Evolutionary conservation across 2,797 vertebrate species (phyloP).

Genomic region (Megaceryle alcyon): DNA sequence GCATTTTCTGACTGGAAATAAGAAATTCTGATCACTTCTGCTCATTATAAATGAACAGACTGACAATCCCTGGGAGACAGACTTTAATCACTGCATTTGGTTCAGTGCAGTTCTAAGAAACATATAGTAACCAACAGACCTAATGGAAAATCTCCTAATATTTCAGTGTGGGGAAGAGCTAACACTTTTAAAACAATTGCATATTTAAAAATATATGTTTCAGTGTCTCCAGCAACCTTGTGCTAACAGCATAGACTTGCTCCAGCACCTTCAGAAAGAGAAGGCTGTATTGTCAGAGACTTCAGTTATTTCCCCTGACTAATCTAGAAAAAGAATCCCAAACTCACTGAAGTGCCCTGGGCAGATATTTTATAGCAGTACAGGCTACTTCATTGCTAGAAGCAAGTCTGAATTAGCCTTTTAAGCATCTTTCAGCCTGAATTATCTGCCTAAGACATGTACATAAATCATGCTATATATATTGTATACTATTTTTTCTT

Average conservation of each 20-base stretch:
- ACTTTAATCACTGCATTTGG: neutral
- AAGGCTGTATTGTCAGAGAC: constrained; percentile 55
- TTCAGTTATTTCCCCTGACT: constrained; percentile 58
- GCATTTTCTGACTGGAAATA: neutral
- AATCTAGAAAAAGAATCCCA: constrained; percentile 68
- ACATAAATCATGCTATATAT: constrained; percentile 59
- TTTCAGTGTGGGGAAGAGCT: neutral
- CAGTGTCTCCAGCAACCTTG: neutral
- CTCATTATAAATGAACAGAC: neutral
- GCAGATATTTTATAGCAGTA: constrained; percentile 60
- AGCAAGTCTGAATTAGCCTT: constrained; percentile 67
- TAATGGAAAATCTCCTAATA: neutral
- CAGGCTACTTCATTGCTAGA: constrained; percentile 57
- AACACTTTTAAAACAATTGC: neutral
- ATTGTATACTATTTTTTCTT: constrained; percentile 36
- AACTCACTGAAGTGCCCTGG: constrained; percentile 68
- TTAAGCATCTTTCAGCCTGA: constrained; percentile 66
- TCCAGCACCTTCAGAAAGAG: constrained; percentile 35
- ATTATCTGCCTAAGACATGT: constrained; percentile 54
- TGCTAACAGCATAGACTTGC: neutral
- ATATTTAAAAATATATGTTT: constrained; percentile 39
- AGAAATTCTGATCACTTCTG: rapidly evolving
- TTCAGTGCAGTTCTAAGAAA: neutral
- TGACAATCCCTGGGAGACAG: neutral
- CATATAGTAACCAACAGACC: neutral